phyloP scores from a whole-genome alignment of 1,140 invertebrate species.

The Yoshiicerus persimilis region DNA sequence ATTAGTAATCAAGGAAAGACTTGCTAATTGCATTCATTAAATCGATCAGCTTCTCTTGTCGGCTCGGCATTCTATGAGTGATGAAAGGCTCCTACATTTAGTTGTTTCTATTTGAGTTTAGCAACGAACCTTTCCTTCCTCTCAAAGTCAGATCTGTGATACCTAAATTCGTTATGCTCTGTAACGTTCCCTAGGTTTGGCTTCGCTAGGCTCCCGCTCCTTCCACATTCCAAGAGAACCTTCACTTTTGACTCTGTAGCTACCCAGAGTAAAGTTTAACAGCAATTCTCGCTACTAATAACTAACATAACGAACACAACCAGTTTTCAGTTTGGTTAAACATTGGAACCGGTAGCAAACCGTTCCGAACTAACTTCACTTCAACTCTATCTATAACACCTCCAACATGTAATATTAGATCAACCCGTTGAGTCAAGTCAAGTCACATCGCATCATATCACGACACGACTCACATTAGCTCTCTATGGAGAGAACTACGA shows the following conservation, averaged over 20 bases:
- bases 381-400: background rate
- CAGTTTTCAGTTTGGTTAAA: background rate
- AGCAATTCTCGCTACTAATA: background rate
- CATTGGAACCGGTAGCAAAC: background rate
- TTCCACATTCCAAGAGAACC: background rate
- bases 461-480: background rate
- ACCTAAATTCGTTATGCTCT: too few relatives aligned
- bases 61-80: background rate
- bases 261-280: background rate
- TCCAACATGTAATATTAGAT: background rate
- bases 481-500: background rate
- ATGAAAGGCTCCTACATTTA: conserved; percentile 3
- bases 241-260: background rate
- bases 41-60: background rate
- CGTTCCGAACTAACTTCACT: background rate
- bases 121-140: too few relatives aligned
- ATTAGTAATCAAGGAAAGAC: conserved; percentile 11
- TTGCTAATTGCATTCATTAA: conserved; percentile 18
- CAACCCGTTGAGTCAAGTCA: background rate
- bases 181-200: too few relatives aligned
- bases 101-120: background rate
- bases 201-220: too few relatives aligned
- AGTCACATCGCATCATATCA: background rate
- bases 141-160: background rate
- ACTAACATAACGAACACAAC: background rate